Conservation (phyloP, 2,797 vertebrate genomes). For the Salarias fasciatus region DNA sequence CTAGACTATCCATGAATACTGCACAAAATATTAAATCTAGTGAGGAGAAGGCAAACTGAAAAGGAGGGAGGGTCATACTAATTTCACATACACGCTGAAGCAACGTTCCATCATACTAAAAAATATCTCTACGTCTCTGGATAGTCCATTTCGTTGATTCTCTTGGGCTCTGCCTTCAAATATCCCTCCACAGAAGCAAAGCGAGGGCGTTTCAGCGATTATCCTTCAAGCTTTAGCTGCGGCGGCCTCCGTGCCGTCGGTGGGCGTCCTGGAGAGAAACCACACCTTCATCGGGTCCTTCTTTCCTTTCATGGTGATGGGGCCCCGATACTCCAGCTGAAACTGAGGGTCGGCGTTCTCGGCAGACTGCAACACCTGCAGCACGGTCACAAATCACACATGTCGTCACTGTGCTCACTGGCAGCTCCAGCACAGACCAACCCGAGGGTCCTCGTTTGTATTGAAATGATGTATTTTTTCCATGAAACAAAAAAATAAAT, state of each 20-base stretch:
- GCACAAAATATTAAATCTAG: constrained; percentile 30
- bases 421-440: background rate
- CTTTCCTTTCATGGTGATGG: constrained; percentile 97
- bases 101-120: constrained; percentile 31
- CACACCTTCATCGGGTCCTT: constrained; percentile 99
- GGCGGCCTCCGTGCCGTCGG: constrained; percentile 75
- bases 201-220: background rate
- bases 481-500: too few species aligned
- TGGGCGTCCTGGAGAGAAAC: constrained; percentile 93
- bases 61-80: background rate
- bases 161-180: too few species aligned
- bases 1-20: constrained; percentile 25
- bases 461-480: too few species aligned
- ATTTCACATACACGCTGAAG: background rate
- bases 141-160: background rate
- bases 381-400: constrained; percentile 31
- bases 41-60: constrained; percentile 16
- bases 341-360: constrained; percentile 98
- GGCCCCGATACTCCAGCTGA: constrained; percentile 92
- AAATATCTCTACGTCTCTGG: constrained; percentile 46
- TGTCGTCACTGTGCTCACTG: background rate
- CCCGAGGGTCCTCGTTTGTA: too few species aligned
- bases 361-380: constrained; percentile 92
- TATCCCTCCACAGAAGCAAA: background rate
- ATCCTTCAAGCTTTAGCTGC: constrained; percentile 22